phyloP scores from a whole-genome alignment of 2,113 vertebrate genomes.

The Psophia crepitans region DNA sequence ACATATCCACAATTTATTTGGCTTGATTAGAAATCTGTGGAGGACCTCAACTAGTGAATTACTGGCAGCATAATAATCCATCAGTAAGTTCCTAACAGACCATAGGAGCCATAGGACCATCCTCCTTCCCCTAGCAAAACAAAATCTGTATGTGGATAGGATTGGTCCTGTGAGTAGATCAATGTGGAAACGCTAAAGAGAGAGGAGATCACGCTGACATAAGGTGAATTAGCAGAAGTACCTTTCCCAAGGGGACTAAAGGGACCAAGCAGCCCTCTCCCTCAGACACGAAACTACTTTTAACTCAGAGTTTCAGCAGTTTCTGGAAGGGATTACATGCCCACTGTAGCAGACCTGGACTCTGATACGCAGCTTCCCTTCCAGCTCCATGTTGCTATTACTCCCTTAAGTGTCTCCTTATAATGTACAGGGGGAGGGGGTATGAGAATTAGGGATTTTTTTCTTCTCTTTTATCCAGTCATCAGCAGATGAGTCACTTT shows the following conservation, averaged over 20 bases:
- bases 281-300: neutral
- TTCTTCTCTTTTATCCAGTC: neutral
- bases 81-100: neutral
- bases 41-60: neutral
- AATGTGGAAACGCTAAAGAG: neutral
- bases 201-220: neutral
- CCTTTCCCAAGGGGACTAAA: neutral
- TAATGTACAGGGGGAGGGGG: neutral
- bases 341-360: neutral
- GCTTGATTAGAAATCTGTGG: neutral
- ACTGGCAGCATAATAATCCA: neutral
- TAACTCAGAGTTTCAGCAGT: neutral
- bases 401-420: neutral
- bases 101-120: neutral
- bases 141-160: neutral
- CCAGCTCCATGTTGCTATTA: neutral
- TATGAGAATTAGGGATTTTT: neutral
- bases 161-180: neutral
- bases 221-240: neutral
- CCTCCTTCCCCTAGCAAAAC: neutral
- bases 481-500: constrained; percentile 20
- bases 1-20: neutral
- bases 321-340: neutral
- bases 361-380: neutral
- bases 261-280: neutral